A percentile compares a stretch with the other conserved stretches of the same genome.
These are phyloP conservation scores for Ophonus ardosiacus DNA, from an alignment of 2,888 invertebrate genomes.

Conservation along the genomic window DNA sequence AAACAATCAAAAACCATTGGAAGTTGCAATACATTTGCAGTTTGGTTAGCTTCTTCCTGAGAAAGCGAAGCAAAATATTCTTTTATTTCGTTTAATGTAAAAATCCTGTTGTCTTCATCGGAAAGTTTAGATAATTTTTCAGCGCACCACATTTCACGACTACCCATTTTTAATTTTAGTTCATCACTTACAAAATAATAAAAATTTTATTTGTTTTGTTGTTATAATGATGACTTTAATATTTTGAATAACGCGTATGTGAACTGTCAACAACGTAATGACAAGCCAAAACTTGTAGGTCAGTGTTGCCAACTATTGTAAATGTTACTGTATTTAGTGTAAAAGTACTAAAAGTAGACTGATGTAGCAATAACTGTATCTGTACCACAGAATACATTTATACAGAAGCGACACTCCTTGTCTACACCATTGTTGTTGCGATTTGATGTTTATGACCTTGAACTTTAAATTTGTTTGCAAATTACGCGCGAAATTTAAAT, in stretches of 20 bases:
- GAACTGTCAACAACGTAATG: slow-evolving; percentile 23
- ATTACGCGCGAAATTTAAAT: too few relatives aligned
- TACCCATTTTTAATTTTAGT: slow-evolving; percentile 70
- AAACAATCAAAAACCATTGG: slow-evolving; percentile 82
- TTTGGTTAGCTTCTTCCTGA: slow-evolving; percentile 73
- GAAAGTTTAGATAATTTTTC: slow-evolving; percentile 75
- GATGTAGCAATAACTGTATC: too few relatives aligned
- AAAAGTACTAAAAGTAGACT: not conserved
- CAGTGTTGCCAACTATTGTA: slow-evolving; percentile 23
- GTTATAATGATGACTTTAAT: slow-evolving; percentile 11
- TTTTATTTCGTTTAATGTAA: slow-evolving; percentile 76
- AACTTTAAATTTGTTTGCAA: too few relatives aligned
- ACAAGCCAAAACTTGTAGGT: slow-evolving; percentile 15
- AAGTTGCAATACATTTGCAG: slow-evolving; percentile 76
- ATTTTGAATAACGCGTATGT: slow-evolving; percentile 27
- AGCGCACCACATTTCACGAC: slow-evolving; percentile 76
- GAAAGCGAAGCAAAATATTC: slow-evolving; percentile 74
- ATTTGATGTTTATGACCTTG: too few relatives aligned
- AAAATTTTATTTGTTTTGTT: not conserved
- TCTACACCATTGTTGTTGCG: too few relatives aligned
- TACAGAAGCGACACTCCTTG: too few relatives aligned
- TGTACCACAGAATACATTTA: too few relatives aligned
- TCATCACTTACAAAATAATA: not conserved
- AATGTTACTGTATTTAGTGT: not conserved
- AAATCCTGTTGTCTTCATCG: slow-evolving; percentile 74